These are phyloP conservation scores for Nerophis lumbriciformis DNA, from an alignment of 2,113 vertebrate species.

Conservation along the genomic window DNA sequence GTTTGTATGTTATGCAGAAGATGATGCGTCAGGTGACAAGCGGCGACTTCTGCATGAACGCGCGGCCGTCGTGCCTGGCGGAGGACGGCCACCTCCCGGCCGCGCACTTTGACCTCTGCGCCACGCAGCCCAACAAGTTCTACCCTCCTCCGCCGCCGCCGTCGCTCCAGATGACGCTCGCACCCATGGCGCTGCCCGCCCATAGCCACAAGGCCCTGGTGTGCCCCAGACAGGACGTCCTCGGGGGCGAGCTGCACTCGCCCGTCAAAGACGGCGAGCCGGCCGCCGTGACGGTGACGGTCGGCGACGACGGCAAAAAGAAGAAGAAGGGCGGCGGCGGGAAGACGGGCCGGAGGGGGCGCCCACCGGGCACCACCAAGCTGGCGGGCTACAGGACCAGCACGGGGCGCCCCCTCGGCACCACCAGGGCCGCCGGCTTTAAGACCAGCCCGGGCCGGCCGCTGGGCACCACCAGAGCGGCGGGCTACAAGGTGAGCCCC, in stretches of 20 bases:
- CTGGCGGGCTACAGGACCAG: conserved; percentile 96
- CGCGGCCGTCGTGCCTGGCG: conserved; percentile 86
- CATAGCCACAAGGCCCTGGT: conserved; percentile 83
- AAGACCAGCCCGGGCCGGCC: conserved; percentile 98
- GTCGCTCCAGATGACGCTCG: conserved; percentile 69
- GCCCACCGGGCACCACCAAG: conserved; percentile 94
- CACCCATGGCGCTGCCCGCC: conserved; percentile 65
- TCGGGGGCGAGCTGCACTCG: conserved; percentile 74
- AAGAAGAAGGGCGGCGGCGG: conserved; percentile 83
- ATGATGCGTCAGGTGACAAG: conserved; percentile 95
- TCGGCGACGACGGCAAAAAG: conserved; percentile 86
- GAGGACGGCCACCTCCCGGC: conserved; percentile 84
- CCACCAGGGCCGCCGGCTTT: conserved; percentile 96
- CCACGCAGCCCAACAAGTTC: conserved; percentile 86
- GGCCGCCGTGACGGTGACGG: conserved; percentile 79
- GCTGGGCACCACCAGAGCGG: conserved; percentile 93
- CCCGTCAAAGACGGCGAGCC: conserved; percentile 70
- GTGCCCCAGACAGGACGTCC: conserved; percentile 83
- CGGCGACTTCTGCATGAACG: conserved; percentile 86
- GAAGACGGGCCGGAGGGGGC: conserved; percentile 87
- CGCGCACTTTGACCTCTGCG: conserved; percentile 88
- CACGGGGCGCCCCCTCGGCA: conserved; percentile 93
- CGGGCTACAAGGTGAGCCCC: conserved; percentile 97
- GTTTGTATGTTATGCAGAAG: conserved; percentile 64
- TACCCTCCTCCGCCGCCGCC: conserved; percentile 77